These are phyloP conservation scores for Oophaga pumilio DNA, from an alignment of 2,113 vertebrate species.

Conservation along the genomic window DNA sequence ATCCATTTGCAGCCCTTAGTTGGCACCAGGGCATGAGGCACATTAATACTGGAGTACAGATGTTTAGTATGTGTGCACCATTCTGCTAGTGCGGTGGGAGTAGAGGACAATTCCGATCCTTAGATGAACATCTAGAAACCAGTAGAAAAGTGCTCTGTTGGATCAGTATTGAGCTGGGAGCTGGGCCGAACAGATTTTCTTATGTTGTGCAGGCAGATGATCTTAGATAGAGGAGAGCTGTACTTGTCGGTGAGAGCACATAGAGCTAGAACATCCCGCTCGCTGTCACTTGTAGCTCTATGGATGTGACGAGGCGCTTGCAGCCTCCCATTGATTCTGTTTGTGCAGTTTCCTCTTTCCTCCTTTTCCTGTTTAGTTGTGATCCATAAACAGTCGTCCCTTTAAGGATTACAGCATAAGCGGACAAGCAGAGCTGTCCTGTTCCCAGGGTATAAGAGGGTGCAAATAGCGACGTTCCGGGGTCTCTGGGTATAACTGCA, in stretches of 20 bases:
- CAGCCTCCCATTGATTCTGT: not conserved
- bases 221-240: not conserved
- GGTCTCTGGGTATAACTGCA: not conserved
- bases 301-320: not conserved
- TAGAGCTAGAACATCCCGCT: not conserved
- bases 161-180: conserved; percentile 27
- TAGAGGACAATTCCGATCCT: not conserved
- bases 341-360: not conserved
- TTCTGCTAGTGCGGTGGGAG: too few species aligned
- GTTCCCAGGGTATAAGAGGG: not conserved
- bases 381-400: not conserved
- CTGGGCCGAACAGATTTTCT: not conserved
- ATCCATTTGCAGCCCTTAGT: conserved; percentile 5
- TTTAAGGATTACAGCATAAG: not conserved
- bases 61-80: too few species aligned
- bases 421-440: not conserved
- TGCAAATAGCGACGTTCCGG: not conserved
- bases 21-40: not conserved
- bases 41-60: too few species aligned
- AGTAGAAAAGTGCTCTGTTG: not conserved
- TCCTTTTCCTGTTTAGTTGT: not conserved
- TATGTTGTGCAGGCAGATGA: not conserved
- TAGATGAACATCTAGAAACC: not conserved
- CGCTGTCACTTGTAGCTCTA: not conserved
- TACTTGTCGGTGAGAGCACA: not conserved